Percentiles rank a stretch among this genome's conserved stretches.
Conservation (phyloP, 2,797 vertebrate species). For the Sebastes itinus region DNA sequence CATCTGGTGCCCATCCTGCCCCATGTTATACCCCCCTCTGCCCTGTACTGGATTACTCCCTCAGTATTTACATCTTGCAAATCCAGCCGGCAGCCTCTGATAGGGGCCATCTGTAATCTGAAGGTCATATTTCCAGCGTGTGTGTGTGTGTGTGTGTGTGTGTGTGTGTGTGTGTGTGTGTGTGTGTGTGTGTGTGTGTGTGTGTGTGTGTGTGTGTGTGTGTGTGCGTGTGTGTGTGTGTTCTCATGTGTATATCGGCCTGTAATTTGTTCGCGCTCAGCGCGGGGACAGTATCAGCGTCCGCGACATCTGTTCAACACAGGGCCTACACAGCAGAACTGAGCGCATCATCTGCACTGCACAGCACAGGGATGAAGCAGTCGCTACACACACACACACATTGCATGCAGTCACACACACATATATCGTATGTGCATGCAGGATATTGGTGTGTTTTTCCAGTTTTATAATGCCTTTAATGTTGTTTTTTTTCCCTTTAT, state of each 20-base stretch:
- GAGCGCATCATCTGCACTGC: conserved; percentile 60
- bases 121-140: conserved; percentile 70
- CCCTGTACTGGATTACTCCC: conserved; percentile 72
- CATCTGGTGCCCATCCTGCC: conserved; percentile 64
- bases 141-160: background rate
- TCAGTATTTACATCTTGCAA: conserved; percentile 81
- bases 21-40: conserved; percentile 42
- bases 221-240: background rate
- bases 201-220: background rate
- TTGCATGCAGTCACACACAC: background rate
- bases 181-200: background rate
- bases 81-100: conserved; percentile 70
- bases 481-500: background rate
- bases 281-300: conserved; percentile 73
- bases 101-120: conserved; percentile 81
- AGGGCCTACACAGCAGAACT: conserved; percentile 65
- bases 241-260: conserved; percentile 23
- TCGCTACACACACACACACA: background rate
- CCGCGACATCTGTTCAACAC: conserved; percentile 80
- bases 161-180: background rate
- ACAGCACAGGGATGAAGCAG: conserved; percentile 46
- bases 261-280: conserved; percentile 74
- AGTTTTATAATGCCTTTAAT: background rate
- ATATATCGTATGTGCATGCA: background rate
- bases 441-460: background rate